phyloP scores from a whole-genome alignment of 2,113 vertebrate genomes.

The Clarias gariepinus region DNA sequence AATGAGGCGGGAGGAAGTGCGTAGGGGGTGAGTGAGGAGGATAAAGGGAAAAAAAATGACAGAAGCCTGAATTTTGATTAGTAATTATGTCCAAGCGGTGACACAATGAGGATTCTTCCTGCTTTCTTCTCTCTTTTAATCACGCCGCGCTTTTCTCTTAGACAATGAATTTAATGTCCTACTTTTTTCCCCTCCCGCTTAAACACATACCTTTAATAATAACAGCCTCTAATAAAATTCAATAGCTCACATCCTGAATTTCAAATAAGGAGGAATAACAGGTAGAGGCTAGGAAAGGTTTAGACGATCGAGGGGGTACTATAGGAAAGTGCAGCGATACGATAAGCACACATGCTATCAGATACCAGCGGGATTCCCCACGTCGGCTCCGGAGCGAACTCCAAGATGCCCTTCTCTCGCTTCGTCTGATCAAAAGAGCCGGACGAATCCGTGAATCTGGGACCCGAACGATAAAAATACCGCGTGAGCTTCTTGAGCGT shows the following conservation, averaged over 20 bases:
- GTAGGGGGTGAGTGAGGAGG: not conserved
- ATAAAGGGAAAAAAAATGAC: not conserved
- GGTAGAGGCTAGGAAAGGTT: slow-evolving; percentile 12
- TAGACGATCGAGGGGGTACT: slow-evolving; percentile 4
- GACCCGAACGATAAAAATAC: slow-evolving; percentile 23
- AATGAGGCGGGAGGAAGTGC: not conserved
- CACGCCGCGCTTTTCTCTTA: slow-evolving; percentile 28
- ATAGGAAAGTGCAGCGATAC: slow-evolving; percentile 37
- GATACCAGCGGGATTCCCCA: slow-evolving; percentile 48
- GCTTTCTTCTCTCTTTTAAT: slow-evolving; percentile 54
- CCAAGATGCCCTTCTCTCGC: slow-evolving; percentile 39
- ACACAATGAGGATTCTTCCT: slow-evolving; percentile 46
- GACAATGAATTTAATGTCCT: slow-evolving; percentile 55
- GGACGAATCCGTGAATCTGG: slow-evolving; percentile 45
- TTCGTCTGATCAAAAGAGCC: slow-evolving; percentile 53
- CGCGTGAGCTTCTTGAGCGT: slow-evolving; percentile 17
- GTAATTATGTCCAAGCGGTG: slow-evolving; percentile 50
- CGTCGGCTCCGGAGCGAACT: slow-evolving; percentile 40
- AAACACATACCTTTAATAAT: slow-evolving; percentile 52
- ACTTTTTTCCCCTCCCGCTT: slow-evolving; percentile 41
- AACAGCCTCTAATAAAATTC: slow-evolving; percentile 49
- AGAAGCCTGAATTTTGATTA: slow-evolving; percentile 49
- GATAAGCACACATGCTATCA: slow-evolving; percentile 44
- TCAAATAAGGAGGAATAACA: slow-evolving; percentile 51
- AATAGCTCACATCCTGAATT: slow-evolving; percentile 48